Conservation (phyloP, 1,140 invertebrate species). For the Dreissena rostriformis region DNA sequence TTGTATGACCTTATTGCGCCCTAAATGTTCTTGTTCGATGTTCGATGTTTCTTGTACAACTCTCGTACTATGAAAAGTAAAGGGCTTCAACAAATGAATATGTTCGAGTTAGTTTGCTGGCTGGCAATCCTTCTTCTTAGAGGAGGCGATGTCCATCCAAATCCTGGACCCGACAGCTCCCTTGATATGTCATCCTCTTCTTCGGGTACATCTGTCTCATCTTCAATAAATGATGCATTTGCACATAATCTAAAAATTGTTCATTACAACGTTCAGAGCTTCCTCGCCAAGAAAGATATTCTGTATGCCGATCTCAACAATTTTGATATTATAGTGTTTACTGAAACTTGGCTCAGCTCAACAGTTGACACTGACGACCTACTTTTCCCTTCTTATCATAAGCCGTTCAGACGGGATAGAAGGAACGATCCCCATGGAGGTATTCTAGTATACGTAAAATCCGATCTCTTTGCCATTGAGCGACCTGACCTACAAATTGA, state of each 20-base stretch:
- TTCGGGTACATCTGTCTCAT: no score
- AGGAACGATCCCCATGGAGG: background rate
- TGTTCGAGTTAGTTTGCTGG: no score
- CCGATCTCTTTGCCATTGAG: background rate
- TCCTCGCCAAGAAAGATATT: background rate
- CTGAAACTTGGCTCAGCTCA: constrained; percentile 23
- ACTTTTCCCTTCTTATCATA: background rate
- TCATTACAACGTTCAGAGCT: constrained; percentile 29
- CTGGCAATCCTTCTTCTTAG: background rate
- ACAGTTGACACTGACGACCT: constrained; percentile 4
- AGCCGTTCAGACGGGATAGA: background rate
- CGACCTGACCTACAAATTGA: constrained; percentile 13
- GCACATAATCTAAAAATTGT: constrained; percentile 5
- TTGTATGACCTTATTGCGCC: no score
- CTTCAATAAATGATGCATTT: background rate
- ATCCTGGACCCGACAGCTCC: background rate
- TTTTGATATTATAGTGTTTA: constrained; percentile 28
- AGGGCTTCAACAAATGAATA: no score
- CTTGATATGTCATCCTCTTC: background rate
- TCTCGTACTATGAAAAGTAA: no score
- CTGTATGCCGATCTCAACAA: constrained; percentile 14
- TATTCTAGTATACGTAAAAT: constrained; percentile 18
- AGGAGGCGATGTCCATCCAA: constrained; percentile 12
- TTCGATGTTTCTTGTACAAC: no score
- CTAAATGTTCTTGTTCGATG: no score